Conservation (phyloP, 2,797 vertebrate species). For the Pogoniulus pusillus region DNA sequence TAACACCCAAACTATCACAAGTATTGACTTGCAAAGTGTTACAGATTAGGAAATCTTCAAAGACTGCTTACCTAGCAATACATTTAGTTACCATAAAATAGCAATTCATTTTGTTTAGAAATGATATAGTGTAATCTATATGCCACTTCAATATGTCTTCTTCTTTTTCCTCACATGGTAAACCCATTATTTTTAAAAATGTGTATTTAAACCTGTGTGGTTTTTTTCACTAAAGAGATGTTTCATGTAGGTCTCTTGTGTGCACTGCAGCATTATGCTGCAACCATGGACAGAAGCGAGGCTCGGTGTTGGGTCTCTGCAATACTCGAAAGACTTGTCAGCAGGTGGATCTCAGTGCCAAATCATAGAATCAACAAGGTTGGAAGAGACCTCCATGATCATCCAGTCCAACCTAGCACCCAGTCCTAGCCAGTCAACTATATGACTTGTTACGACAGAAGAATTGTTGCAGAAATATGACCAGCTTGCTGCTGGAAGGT, state of each 20-base stretch:
- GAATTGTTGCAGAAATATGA: no score
- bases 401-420: no score
- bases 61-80: not conserved
- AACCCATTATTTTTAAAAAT: not conserved
- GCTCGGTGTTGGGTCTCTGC: not conserved
- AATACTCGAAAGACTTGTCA: conserved; percentile 52
- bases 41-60: not conserved
- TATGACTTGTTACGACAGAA: conserved; percentile 20
- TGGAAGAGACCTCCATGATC: no score
- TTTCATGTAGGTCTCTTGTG: not conserved
- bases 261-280: not conserved
- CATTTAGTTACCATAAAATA: not conserved
- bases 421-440: no score
- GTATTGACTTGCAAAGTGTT: not conserved
- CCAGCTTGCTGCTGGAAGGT: no score
- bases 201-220: not conserved
- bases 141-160: not conserved
- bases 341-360: conserved; percentile 74
- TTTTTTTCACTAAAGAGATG: not conserved
- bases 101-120: not conserved
- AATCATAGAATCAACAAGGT: no score
- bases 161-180: not conserved
- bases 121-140: not conserved
- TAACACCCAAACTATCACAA: no score
- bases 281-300: not conserved